These are phyloP conservation scores for Bubalus kerabau DNA, from an alignment of 2,113 vertebrate genomes.

Conservation along the genomic window DNA sequence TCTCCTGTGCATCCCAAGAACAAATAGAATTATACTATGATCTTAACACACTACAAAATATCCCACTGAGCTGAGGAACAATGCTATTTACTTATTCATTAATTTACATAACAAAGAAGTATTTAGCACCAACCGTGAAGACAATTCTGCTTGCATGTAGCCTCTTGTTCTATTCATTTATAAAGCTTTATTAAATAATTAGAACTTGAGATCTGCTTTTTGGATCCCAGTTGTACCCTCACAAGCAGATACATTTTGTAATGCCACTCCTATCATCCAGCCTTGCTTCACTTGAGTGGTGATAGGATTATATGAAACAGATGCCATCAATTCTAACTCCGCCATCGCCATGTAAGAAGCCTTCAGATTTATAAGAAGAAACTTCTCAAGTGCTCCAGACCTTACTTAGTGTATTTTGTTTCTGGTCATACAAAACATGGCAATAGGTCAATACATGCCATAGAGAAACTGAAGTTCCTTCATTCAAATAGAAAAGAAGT, in stretches of 20 bases:
- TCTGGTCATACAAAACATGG: not conserved
- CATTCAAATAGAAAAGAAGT: not conserved
- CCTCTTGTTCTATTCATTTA: not conserved
- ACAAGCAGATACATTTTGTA: not conserved
- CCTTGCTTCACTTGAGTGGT: not conserved
- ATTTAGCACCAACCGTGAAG: not conserved
- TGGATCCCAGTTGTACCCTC: not conserved
- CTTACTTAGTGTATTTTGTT: not conserved
- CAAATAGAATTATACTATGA: not conserved
- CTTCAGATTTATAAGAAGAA: not conserved
- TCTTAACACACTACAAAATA: not conserved
- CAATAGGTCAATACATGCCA: not conserved
- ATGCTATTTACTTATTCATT: not conserved
- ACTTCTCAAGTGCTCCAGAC: not conserved
- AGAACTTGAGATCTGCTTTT: not conserved
- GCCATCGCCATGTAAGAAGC: not conserved
- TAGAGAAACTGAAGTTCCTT: not conserved
- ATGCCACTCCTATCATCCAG: not conserved
- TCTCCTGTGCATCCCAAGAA: not conserved
- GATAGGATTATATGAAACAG: not conserved
- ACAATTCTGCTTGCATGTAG: not conserved
- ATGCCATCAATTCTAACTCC: not conserved
- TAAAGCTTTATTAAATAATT: not conserved
- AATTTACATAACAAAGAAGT: not conserved
- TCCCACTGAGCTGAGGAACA: not conserved